Conservation (phyloP, 2,888 invertebrate species). For the Philaethria dido region DNA sequence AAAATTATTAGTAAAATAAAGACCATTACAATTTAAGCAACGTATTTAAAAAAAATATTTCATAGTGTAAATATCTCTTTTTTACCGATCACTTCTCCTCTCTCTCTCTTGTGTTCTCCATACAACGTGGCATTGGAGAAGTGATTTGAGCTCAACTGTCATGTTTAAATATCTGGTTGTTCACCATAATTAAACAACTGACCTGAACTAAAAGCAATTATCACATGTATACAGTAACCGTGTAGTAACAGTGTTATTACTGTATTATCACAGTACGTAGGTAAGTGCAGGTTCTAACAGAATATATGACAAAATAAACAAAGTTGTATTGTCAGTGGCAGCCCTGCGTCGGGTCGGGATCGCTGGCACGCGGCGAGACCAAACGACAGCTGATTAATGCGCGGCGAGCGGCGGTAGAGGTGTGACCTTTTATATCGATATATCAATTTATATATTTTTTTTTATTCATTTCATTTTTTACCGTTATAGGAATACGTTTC, state of each 20-base stretch:
- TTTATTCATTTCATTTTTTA: no score
- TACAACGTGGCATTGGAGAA: no score
- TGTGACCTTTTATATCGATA: constrained; percentile 23
- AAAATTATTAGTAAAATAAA: no score
- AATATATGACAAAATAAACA: constrained; percentile 20
- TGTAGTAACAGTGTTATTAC: background rate
- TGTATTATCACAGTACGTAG: background rate
- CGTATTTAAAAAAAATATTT: no score
- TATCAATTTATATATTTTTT: constrained; percentile 2
- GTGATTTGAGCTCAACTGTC: no score
- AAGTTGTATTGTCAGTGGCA: constrained; percentile 34
- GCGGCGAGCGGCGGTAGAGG: constrained; percentile 46
- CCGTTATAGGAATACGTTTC: no score
- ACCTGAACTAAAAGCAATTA: background rate
- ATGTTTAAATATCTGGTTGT: no score
- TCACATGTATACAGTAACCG: background rate
- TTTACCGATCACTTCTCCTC: no score
- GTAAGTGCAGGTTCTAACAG: constrained; percentile 11
- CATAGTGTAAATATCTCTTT: no score
- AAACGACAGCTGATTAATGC: constrained; percentile 53
- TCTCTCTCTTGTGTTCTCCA: no score
- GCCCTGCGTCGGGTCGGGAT: constrained; percentile 45
- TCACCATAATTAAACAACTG: background rate
- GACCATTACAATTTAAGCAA: no score
- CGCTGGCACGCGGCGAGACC: constrained; percentile 50